Evolutionary conservation across 2,113 vertebrate species (phyloP).

Genomic region (Azemiops feae): DNA sequence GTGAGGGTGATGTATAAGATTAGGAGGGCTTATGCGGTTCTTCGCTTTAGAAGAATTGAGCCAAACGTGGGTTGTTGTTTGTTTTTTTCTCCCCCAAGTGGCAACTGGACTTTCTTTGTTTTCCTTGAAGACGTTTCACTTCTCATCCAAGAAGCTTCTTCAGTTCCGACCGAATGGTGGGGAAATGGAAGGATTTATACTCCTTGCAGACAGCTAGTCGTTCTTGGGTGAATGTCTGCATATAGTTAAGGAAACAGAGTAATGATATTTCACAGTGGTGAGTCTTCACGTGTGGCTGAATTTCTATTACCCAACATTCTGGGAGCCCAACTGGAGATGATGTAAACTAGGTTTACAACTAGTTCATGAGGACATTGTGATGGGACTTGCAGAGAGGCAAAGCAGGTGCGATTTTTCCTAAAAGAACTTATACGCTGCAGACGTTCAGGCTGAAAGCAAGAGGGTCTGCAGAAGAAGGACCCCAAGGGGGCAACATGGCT

Average conservation of each 20-base stretch:
- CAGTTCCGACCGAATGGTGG: background rate
- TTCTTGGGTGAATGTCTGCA: background rate
- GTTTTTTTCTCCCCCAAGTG: background rate
- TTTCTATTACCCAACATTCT: background rate
- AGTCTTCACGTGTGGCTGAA: background rate
- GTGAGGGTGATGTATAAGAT: background rate
- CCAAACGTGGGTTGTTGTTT: background rate
- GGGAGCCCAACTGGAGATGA: too few relatives aligned
- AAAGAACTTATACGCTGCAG: too few relatives aligned
- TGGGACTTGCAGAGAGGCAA: too few relatives aligned
- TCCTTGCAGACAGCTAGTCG: background rate
- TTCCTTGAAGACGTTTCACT: background rate
- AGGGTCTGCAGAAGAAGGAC: too few relatives aligned
- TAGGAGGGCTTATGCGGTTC: background rate
- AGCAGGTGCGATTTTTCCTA: too few relatives aligned
- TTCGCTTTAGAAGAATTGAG: constrained; percentile 5
- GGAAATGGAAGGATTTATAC: background rate
- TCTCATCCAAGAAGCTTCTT: background rate
- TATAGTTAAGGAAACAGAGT: background rate
- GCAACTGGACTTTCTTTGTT: background rate
- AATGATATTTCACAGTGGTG: background rate
- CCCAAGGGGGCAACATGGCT: too few relatives aligned
- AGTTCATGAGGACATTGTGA: too few relatives aligned
- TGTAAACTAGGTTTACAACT: too few relatives aligned
- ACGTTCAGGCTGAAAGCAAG: too few relatives aligned